Evolutionary conservation across 1,140 invertebrate species (phyloP), one percentile per base, ranked within the genome.

Genomic region (Orius laevigatus): DNA sequence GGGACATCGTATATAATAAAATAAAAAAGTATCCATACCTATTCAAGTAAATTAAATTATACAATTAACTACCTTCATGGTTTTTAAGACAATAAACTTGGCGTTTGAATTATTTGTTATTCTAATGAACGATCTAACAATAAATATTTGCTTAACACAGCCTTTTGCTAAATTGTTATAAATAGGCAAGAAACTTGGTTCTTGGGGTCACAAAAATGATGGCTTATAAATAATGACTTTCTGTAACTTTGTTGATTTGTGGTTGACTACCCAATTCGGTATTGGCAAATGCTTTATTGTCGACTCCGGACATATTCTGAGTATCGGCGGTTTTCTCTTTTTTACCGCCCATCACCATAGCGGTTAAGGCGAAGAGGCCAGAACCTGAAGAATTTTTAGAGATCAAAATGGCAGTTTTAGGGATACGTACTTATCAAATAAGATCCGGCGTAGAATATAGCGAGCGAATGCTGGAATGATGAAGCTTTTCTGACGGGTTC

Each of bases 361-460:
- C 56, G 8, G 57, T 60, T 16, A 55, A 51, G 20, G 40, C 57
- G 31, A 60, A 60, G 14, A 60, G 48, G 10, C 58, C 48, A n/a
- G 58, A 60, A 55, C 58, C 58, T 60, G 50, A 5, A 51, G 41
- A 32, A 25, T 6, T 11, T 41, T 47, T 31, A 2, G 9, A 2
- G 2, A 18, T 34, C 5, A 47, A 9, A 15, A 47, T 15, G 12
- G 34, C 34, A 31, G 4, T 31, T 32, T 46, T 20, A 11, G 3
- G 11, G 11, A 42, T 19, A 76, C 78, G 76, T 70, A 84, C 85
- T 89, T 52, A 87, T 72, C 51, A 78, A 74, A 55, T 88, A 86
- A 53, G 82, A 80, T 48, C 84, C 86, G 34, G 83, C 83, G 63
- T 89, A 89, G 62, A 81, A 85, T 57, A 90, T 85, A 64, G 81